These are phyloP conservation scores for Cyrtorhinus lividipennis DNA, from an alignment of 1,140 invertebrate species.

Conservation along the genomic window DNA sequence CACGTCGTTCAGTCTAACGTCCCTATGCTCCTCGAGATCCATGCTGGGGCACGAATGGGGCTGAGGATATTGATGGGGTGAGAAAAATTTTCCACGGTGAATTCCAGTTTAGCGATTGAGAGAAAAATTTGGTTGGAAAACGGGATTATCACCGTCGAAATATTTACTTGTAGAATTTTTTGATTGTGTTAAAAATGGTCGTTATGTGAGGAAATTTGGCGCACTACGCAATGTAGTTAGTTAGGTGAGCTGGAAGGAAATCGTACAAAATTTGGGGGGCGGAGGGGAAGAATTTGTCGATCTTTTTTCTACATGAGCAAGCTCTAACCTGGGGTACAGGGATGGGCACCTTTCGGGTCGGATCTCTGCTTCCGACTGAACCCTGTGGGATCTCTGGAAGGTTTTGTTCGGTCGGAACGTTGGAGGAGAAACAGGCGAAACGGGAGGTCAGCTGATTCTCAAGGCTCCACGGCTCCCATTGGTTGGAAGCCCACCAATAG, in stretches of 20 bases:
- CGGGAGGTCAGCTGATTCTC: slow-evolving; percentile 9
- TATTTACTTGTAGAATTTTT: too few relatives aligned
- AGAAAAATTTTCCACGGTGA: too few relatives aligned
- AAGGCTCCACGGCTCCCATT: slow-evolving; percentile 3
- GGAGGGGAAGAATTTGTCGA: not conserved
- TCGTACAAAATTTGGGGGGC: not conserved
- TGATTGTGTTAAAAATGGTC: not conserved
- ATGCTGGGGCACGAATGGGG: too few relatives aligned
- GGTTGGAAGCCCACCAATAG: slow-evolving; percentile 6
- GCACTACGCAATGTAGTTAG: too few relatives aligned
- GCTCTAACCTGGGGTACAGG: not conserved
- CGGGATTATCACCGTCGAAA: too few relatives aligned
- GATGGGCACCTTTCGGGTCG: slow-evolving; percentile 1
- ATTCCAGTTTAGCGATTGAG: too few relatives aligned
- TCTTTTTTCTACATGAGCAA: not conserved
- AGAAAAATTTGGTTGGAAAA: too few relatives aligned
- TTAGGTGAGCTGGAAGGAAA: too few relatives aligned
- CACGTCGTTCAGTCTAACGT: slow-evolving; percentile 24
- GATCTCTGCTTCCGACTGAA: slow-evolving; percentile 10
- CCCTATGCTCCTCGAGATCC: slow-evolving; percentile 19
- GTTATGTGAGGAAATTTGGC: not conserved
- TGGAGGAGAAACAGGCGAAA: not conserved
- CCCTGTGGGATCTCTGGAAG: slow-evolving; percentile 1
- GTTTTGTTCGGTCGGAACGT: too few relatives aligned
- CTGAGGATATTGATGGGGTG: too few relatives aligned